Conservation (phyloP, 2,113 vertebrate species). For the Nyctibius bracteatus region DNA sequence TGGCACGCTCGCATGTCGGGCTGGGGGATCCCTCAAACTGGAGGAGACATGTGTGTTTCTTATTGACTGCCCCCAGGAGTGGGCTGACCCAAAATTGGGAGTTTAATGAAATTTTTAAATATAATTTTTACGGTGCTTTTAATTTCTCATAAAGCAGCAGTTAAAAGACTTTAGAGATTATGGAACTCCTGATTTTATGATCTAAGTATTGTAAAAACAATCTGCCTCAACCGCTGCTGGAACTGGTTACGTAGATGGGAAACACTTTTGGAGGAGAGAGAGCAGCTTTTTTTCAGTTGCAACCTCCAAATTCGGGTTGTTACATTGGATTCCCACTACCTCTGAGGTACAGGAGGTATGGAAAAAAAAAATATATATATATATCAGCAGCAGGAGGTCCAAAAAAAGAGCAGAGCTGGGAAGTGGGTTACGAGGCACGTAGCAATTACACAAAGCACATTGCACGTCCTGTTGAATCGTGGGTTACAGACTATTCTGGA, state of each 20-base stretch:
- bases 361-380: background rate
- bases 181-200: constrained; percentile 13
- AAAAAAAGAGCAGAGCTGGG: background rate
- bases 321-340: background rate
- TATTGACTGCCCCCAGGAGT: background rate
- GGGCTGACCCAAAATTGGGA: background rate
- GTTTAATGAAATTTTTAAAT: background rate
- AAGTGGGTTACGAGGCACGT: background rate
- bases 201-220: background rate
- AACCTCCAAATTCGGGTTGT: background rate
- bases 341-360: background rate
- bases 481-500: background rate
- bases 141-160: constrained; percentile 30
- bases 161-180: constrained; percentile 7
- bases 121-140: background rate
- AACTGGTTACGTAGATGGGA: background rate
- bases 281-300: background rate
- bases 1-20: background rate
- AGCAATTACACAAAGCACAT: background rate
- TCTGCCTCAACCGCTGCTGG: background rate
- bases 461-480: background rate
- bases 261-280: background rate
- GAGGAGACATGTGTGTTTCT: background rate
- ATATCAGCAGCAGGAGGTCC: background rate
- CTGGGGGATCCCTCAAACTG: background rate